Base-by-base conservation (phyloP, 2,888 invertebrate species). In the Lapara coniferarum region DNA sequence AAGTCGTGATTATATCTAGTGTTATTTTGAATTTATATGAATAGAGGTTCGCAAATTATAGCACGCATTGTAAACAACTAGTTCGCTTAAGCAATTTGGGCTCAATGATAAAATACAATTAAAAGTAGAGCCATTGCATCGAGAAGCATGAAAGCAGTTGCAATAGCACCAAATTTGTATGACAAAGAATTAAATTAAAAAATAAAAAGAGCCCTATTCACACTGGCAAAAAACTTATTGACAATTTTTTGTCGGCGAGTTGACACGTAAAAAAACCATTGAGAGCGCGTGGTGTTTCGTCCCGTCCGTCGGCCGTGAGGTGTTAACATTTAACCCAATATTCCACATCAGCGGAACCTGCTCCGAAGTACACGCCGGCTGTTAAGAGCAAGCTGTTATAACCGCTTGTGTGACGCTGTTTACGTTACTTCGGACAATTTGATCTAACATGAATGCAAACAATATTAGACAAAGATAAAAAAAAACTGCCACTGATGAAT, bases 271-370 rank as follows among this genome's bases (percentile, higher is more conserved):
- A 63, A 37, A 59, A 63, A 63, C 19, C 19, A 63, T 63, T 63
- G 63, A 49, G 49, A 63, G 63, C 63, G 49, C 49, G 63, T 46
- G 63, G 19, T 46, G 57, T 14, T 14, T 58, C 57, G 49, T 63
- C 59, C 59, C 37, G 44, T 14, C n/a, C 58, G 30, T 59, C 10
- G 19, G 44, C 53, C 13, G 13, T n/a, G 44, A 52, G 55, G 67
- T 56, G 70, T 59, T 57, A 58, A 66, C 71, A 73, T 76, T 71
- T 84, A 82, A 85, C 87, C 86, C 78, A 81, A 79, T 88, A 82
- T 77, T 86, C 88, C 78, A 88, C 81, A 85, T 85, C 71, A 72
- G 82, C 85, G 71, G 75, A 82, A 86, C 84, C 80, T 80, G 84
- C 75, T 78, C 70, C 59, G 67, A 75, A 73, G 77, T 78, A 77